These are phyloP conservation scores for Acanthaster planci DNA, from an alignment of 35 echinoderm and acorn worm genomes.

Conservation along the genomic window DNA sequence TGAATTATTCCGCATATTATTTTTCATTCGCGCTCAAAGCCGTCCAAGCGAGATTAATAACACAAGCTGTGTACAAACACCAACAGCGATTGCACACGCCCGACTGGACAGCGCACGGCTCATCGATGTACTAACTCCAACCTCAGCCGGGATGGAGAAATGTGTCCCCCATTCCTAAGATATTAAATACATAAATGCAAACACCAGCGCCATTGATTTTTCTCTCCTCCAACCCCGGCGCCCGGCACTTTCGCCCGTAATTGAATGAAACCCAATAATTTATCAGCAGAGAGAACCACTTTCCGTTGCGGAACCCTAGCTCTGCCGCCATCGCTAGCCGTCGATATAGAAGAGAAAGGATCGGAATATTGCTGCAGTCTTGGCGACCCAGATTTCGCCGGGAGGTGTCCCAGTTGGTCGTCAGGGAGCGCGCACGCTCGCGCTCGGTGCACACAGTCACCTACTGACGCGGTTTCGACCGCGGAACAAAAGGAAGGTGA, in stretches of 20 bases:
- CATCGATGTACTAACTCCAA: not conserved
- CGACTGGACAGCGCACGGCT: not conserved
- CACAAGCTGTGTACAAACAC: constrained; percentile 13
- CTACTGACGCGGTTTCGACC: not conserved
- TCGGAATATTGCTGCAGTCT: no score
- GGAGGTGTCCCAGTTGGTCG: constrained; percentile 14
- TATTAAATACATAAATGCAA: constrained; percentile 32
- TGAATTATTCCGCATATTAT: no score
- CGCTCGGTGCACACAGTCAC: not conserved
- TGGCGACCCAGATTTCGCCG: constrained; percentile 11
- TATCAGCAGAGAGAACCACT: not conserved
- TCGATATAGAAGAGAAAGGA: no score
- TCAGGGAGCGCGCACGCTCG: not conserved
- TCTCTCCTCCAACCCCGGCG: not conserved
- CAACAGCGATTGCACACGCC: constrained; percentile 21
- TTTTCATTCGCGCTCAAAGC: no score
- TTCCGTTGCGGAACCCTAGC: not conserved
- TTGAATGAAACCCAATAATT: constrained; percentile 30
- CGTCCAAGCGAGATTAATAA: no score
- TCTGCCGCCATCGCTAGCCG: no score
- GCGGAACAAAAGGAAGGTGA: constrained; percentile 11
- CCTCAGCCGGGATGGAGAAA: not conserved
- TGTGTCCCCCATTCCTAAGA: not conserved
- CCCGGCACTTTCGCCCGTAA: constrained; percentile 13
- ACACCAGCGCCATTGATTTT: constrained; percentile 20